A percentile compares a stretch with the other conserved stretches of the same genome.
These are phyloP conservation scores for Nettapus auritus DNA, from an alignment of 2,113 vertebrate species.

Conservation along the genomic window DNA sequence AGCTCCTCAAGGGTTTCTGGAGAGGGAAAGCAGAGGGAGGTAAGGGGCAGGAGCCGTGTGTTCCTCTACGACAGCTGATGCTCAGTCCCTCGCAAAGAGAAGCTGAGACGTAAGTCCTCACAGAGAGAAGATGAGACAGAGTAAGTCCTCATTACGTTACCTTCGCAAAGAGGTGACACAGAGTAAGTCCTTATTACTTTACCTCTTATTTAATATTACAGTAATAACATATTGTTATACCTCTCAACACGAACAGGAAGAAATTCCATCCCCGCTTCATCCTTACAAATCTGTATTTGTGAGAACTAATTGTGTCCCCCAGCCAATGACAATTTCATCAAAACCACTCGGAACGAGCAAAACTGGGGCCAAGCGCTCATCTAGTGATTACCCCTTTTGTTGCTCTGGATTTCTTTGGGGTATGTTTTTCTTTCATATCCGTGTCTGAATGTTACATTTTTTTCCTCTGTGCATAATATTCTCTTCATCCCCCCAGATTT, in stretches of 20 bases:
- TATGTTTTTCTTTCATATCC: not conserved
- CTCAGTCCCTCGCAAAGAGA: not conserved
- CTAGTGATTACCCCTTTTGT: not conserved
- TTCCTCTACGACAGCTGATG: not conserved
- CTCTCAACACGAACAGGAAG: not conserved
- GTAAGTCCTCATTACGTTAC: no score
- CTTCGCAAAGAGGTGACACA: not conserved
- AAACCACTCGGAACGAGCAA: not conserved
- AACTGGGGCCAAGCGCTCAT: not conserved
- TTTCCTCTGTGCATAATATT: slow-evolving; percentile 18
- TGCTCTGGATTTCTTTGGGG: slow-evolving; percentile 1
- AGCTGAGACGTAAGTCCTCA: not conserved
- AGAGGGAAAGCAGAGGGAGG: not conserved
- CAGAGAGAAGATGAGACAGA: not conserved
- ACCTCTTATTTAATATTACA: not conserved
- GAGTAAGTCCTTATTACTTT: not conserved
- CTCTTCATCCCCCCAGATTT: slow-evolving; percentile 52
- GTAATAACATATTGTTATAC: not conserved
- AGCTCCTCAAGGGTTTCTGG: not conserved
- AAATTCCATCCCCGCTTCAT: not conserved
- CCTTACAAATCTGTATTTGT: not conserved
- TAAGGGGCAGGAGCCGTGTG: rapidly evolving
- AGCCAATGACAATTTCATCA: not conserved
- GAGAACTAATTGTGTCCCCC: not conserved
- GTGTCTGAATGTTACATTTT: not conserved